A percentile compares a stretch with the other conserved stretches of the same genome.
These are phyloP conservation scores for Melopsittacus undulatus DNA, from an alignment of 2,797 vertebrate genomes.

Conservation along the genomic window DNA sequence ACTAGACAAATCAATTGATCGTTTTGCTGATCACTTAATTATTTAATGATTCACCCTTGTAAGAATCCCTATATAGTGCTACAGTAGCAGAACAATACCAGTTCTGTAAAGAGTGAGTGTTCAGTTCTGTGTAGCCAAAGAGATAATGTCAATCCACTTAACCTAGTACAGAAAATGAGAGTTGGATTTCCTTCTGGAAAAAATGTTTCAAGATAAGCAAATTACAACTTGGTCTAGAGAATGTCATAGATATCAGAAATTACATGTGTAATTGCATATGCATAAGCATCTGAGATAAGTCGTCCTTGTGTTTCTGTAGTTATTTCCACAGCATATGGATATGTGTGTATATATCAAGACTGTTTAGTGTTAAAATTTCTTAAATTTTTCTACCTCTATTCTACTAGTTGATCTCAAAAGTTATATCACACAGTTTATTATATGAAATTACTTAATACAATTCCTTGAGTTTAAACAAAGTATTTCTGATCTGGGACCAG, in stretches of 20 bases:
- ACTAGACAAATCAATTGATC: conserved; percentile 36
- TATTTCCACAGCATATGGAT: background rate
- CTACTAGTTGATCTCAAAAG: background rate
- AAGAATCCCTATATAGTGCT: background rate
- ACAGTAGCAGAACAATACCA: background rate
- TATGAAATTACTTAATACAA: background rate
- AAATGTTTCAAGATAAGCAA: background rate
- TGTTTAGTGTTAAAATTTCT: background rate
- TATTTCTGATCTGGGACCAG: background rate
- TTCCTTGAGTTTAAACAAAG: background rate
- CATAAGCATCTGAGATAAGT: background rate
- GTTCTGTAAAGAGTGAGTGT: background rate
- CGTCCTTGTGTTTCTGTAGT: background rate
- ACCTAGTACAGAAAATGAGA: background rate
- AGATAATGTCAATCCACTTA: background rate
- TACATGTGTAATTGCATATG: background rate
- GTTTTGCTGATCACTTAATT: conserved; percentile 43
- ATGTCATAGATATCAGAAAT: background rate
- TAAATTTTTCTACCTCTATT: background rate
- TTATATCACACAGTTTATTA: background rate
- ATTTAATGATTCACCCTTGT: conserved; percentile 15
- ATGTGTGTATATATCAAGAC: background rate
- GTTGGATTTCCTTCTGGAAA: background rate
- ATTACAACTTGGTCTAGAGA: background rate
- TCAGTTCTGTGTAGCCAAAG: background rate